Percentiles rank a stretch among this genome's conserved stretches.
Conservation (phyloP, 2,113 vertebrate species). For the Oenanthe melanoleuca region DNA sequence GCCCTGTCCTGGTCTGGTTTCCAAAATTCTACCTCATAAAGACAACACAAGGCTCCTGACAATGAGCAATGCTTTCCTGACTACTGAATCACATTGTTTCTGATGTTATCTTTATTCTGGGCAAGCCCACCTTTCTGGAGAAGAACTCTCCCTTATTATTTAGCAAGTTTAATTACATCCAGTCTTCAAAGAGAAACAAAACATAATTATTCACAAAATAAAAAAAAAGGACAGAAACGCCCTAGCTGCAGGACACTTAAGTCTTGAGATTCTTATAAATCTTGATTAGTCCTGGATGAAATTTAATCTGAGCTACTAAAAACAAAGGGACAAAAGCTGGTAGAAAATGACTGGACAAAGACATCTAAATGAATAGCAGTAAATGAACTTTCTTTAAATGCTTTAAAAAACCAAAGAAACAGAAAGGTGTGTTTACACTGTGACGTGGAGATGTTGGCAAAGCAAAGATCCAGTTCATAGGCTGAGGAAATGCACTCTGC, state of each 20-base stretch:
- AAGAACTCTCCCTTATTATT: background rate
- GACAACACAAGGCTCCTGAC: background rate
- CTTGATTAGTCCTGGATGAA: background rate
- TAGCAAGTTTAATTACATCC: background rate
- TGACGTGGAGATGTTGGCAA: background rate
- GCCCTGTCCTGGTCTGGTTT: background rate
- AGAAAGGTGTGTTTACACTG: background rate
- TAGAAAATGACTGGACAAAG: background rate
- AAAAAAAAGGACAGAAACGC: background rate
- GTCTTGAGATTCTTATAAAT: background rate
- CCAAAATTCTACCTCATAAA: background rate
- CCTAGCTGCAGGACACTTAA: background rate
- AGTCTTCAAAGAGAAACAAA: background rate
- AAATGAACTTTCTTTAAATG: background rate
- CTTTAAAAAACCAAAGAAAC: background rate
- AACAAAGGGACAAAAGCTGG: background rate
- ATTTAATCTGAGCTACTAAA: background rate
- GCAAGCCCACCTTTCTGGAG: background rate
- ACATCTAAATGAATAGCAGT: background rate
- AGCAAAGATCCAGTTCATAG: background rate
- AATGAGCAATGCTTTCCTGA: background rate
- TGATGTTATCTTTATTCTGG: background rate
- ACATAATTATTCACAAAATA: background rate
- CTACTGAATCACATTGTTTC: background rate
- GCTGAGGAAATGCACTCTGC: conserved; percentile 8